phyloP scores from a whole-genome alignment of 2,888 invertebrate species.

The Philereme transversata region DNA sequence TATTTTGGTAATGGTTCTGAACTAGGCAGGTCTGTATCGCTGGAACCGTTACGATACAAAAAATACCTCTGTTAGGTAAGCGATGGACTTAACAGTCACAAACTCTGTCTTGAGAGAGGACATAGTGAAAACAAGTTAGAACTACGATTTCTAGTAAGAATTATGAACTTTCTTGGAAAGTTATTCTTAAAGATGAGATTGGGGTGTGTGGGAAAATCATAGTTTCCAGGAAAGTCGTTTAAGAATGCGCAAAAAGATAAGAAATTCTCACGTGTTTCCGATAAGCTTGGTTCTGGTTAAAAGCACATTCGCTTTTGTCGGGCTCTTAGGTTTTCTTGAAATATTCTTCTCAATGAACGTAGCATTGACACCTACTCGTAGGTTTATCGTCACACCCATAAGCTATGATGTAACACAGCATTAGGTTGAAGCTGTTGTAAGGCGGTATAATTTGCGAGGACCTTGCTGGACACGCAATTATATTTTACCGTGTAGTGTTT shows the following conservation, averaged over 20 bases:
- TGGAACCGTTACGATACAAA: no score
- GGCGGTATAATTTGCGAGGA: conserved; percentile 9
- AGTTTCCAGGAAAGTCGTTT: neutral
- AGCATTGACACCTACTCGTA: conserved; percentile 18
- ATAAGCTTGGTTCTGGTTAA: no score
- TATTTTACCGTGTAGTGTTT: conserved; percentile 23
- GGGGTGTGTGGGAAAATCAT: neutral
- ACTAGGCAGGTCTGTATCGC: no score
- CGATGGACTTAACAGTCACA: no score
- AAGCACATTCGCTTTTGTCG: no score
- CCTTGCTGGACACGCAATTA: conserved; percentile 16
- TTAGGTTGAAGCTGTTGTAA: conserved; percentile 5
- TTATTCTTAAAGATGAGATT: neutral
- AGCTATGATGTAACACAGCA: conserved; percentile 8
- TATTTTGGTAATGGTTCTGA: no score
- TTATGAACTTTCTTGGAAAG: neutral
- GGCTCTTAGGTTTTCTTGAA: no score
- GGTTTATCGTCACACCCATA: conserved; percentile 1
- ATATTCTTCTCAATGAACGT: conserved; percentile 1
- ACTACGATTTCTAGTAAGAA: neutral
- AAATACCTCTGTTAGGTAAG: no score
- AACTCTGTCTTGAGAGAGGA: no score
- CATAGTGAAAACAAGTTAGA: no score
- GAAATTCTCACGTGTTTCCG: no score
- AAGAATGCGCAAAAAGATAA: neutral